These are phyloP conservation scores for Melanotaenia duboulayi DNA, from an alignment of 2,113 vertebrate species.

Conservation along the genomic window DNA sequence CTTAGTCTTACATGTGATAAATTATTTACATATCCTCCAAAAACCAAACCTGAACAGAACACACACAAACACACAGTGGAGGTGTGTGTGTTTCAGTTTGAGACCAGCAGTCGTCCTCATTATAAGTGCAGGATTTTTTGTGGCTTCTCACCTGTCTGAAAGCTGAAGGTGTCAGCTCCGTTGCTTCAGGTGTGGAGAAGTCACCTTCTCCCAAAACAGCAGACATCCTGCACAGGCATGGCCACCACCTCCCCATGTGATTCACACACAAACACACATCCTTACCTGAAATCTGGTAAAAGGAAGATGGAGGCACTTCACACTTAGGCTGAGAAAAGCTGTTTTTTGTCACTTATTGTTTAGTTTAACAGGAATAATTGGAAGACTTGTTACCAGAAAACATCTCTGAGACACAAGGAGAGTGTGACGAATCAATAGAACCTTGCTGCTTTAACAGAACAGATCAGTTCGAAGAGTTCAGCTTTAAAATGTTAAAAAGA, in stretches of 20 bases:
- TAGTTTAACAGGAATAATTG: slow-evolving; percentile 25
- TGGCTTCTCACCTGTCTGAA: slow-evolving; percentile 74
- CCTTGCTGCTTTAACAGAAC: background rate
- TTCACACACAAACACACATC: slow-evolving; percentile 10
- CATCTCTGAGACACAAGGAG: background rate
- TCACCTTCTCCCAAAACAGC: slow-evolving; percentile 61
- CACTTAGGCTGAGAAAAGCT: slow-evolving; percentile 45
- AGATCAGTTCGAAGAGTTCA: background rate
- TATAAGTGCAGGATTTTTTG: slow-evolving; percentile 66
- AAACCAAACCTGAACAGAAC: background rate
- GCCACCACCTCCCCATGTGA: slow-evolving; percentile 7
- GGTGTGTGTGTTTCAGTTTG: slow-evolving; percentile 9
- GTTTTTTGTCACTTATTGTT: slow-evolving; percentile 44
- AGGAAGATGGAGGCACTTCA: slow-evolving; percentile 43
- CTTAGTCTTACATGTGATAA: slow-evolving; percentile 15
- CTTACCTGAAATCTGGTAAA: slow-evolving; percentile 31
- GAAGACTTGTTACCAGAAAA: slow-evolving; percentile 15
- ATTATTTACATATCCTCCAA: background rate
- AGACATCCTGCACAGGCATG: slow-evolving; percentile 1
- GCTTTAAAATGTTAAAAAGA: too few relatives aligned
- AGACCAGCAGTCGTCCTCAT: slow-evolving; percentile 42
- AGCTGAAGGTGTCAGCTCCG: slow-evolving; percentile 76
- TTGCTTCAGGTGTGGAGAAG: slow-evolving; percentile 75
- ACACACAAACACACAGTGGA: too few relatives aligned
- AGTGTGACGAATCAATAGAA: background rate